phyloP scores from a whole-genome alignment of 2,888 invertebrate genomes.

The Lithophane ornitopus region DNA sequence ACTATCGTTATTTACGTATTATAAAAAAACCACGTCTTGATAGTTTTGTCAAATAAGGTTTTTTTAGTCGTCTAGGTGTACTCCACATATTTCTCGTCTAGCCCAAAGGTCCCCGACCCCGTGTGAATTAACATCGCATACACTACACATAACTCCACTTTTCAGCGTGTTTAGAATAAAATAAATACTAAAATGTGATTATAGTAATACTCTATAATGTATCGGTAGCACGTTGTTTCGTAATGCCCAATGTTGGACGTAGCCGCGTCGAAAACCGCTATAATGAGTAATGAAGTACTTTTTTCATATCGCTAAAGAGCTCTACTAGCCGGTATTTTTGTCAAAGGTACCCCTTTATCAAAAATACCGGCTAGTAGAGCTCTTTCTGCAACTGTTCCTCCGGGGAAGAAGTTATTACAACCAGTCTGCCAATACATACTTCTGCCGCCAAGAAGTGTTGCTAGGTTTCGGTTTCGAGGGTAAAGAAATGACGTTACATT shows the following conservation, averaged over 20 bases:
- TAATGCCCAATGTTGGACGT: neutral
- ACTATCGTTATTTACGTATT: no score
- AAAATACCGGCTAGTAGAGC: no score
- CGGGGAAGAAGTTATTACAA: no score
- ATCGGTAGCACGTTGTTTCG: conserved; percentile 9
- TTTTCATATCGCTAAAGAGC: no score
- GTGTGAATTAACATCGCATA: conserved; percentile 51
- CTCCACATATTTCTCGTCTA: conserved; percentile 43
- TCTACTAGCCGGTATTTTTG: no score
- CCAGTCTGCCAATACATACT: no score
- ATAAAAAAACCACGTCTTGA: neutral
- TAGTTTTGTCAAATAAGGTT: neutral
- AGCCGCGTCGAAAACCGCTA: neutral
- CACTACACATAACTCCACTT: conserved; percentile 50
- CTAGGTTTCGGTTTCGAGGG: no score
- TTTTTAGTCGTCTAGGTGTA: neutral
- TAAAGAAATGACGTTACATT: no score
- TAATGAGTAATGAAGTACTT: neutral
- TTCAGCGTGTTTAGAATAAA: conserved; percentile 62
- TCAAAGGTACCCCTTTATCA: no score
- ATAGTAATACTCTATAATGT: conserved; percentile 33
- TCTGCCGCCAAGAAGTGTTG: no score
- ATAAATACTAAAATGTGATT: conserved; percentile 46
- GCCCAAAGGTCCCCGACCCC: conserved; percentile 45
- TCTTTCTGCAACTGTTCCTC: no score